Base-by-base conservation (phyloP, 2,888 invertebrate genomes). In the Acholoe squamosa region DNA sequence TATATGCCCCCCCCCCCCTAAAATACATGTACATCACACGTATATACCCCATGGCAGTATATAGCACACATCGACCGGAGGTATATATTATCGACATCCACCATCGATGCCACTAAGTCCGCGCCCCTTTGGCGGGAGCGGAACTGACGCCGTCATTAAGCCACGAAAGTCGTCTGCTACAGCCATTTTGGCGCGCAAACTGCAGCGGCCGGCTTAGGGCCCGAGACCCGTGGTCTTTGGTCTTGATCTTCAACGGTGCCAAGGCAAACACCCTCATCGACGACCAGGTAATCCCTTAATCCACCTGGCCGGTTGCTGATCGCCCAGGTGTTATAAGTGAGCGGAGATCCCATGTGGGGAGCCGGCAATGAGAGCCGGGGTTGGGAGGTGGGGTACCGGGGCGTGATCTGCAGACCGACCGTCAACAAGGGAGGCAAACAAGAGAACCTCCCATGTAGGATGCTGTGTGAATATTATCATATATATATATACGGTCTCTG, bases 251-350 rank as follows among this genome's bases (percentile, higher is more conserved):
- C 43, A 25, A 14, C 25, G 43, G 43, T 22, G 22, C 34, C 43
- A 51, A 51, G 10, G 3, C 84, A 84, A 84, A 84, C 84, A 84
- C n/a, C 84, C 84, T 84, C 84, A 84, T 84, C 84, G 84, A 84
- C 28, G 84, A 10, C 34, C n/a, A 16, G 51, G 3, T 84, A 84
- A 84, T 84, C 84, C 51, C 84, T 84, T n/a, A 84, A 84, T 84
- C 84, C 84, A 84, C 84, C 84, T 84, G 84, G 22, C 22, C n/a
- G 77, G 77, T 28, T 31, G 77, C 33, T 22, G 84, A 84, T 84
- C 84, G 61, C 43, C 19, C 84, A 84, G 84, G 84, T 84, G 84
- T 51, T n/a, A 10, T n/a, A 14, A 19, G 61, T 19, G 61, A 3
- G n/a, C 19, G 71, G 28, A 71, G 3, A 71, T 71, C 71, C 71